phyloP scores from a whole-genome alignment of 30 jellyfish, hydroid and myxozoan species.

The Aurelia coerulea region DNA sequence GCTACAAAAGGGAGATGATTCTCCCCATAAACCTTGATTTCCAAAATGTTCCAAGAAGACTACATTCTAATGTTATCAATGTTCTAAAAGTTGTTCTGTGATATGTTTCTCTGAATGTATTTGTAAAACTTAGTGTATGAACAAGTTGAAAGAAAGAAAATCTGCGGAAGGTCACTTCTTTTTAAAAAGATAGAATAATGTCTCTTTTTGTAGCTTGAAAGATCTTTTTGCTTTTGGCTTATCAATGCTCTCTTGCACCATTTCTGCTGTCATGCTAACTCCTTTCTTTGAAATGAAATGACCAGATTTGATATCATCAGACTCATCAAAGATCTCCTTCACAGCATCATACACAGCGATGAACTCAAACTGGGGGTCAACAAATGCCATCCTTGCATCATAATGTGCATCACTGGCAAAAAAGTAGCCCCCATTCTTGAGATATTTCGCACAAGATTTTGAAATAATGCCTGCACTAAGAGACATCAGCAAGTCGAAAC shows the following conservation, averaged over 20 bases:
- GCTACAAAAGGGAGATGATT: too few species aligned
- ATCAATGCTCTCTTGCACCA: slow-evolving; percentile 86
- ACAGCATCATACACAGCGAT: slow-evolving; percentile 57
- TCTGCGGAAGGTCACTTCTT: slow-evolving; percentile 15
- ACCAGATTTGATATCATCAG: slow-evolving; percentile 43
- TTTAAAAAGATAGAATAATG: slow-evolving; percentile 74
- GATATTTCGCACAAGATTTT: slow-evolving; percentile 70
- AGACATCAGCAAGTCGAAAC: slow-evolving; percentile 80
- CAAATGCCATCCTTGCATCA: slow-evolving; percentile 84
- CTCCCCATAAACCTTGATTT: too few species aligned
- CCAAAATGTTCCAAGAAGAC: too few species aligned
- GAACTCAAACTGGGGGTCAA: slow-evolving; percentile 60
- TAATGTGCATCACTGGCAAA: slow-evolving; percentile 86
- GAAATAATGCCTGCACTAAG: slow-evolving; percentile 86
- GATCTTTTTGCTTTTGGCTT: slow-evolving; percentile 87
- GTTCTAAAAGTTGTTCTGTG: too few species aligned
- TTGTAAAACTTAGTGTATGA: too few species aligned
- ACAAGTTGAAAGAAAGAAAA: too few species aligned
- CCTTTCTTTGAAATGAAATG: slow-evolving; percentile 75
- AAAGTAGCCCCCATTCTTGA: slow-evolving; percentile 71
- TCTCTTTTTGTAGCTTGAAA: slow-evolving; percentile 80
- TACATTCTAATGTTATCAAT: too few species aligned
- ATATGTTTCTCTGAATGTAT: too few species aligned
- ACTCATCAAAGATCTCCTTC: slow-evolving; percentile 20
- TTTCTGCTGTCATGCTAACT: slow-evolving; percentile 50